Evolutionary conservation across 2,797 vertebrate species (phyloP).

Genomic region (Megalops cyprinoides): DNA sequence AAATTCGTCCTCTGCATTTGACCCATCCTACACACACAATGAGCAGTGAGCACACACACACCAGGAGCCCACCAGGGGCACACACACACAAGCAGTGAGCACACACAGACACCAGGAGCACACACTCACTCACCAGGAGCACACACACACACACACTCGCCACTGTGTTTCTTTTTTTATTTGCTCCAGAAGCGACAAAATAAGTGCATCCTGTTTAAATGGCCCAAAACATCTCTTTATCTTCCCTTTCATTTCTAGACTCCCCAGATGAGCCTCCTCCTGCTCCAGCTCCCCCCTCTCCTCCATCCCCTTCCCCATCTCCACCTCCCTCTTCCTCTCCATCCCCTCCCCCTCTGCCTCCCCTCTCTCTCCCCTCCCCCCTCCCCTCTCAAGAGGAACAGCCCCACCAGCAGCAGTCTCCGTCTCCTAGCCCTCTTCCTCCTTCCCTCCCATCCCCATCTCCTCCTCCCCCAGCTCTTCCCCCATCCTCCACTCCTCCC

Average conservation of each 20-base stretch:
- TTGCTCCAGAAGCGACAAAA: too few relatives aligned
- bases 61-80: too few relatives aligned
- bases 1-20: background rate
- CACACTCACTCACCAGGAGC: too few relatives aligned
- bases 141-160: too few relatives aligned
- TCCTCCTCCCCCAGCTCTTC: constrained; percentile 52
- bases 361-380: constrained; percentile 71
- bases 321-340: constrained; percentile 59
- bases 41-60: too few relatives aligned
- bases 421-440: constrained; percentile 50
- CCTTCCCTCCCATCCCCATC: constrained; percentile 55
- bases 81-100: too few relatives aligned
- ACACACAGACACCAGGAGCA: too few relatives aligned
- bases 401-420: constrained; percentile 44
- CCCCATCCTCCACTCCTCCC: constrained; percentile 54
- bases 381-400: constrained; percentile 65
- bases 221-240: constrained; percentile 7
- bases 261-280: constrained; percentile 65
- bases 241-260: constrained; percentile 54
- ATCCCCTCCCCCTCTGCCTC: constrained; percentile 62
- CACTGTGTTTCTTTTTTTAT: too few relatives aligned
- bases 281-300: constrained; percentile 53
- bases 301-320: constrained; percentile 57
- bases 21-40: too few relatives aligned
- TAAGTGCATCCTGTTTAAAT: background rate